These are phyloP conservation scores for Harpagoxenus sublaevis DNA, from an alignment of 2,888 invertebrate species.

Conservation along the genomic window DNA sequence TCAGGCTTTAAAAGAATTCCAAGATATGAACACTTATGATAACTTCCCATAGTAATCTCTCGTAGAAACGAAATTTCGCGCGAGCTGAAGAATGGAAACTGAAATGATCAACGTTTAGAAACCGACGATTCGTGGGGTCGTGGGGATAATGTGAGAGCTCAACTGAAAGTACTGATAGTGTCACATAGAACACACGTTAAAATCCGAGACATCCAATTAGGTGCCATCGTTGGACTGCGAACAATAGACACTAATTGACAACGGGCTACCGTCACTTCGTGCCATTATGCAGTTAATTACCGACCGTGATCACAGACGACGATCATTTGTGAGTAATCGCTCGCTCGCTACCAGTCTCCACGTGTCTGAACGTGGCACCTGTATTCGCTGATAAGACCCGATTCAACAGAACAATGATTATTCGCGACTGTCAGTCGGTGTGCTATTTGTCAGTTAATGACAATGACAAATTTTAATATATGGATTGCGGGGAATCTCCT, in stretches of 20 bases:
- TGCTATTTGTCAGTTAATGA: slow-evolving; percentile 43
- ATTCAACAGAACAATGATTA: slow-evolving; percentile 48
- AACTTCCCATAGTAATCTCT: neutral
- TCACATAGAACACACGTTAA: slow-evolving; percentile 39
- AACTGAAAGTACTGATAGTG: neutral
- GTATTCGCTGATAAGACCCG: slow-evolving; percentile 52
- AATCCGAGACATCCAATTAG: slow-evolving; percentile 49
- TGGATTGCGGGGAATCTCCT: neutral
- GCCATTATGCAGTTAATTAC: slow-evolving; percentile 58
- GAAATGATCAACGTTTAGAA: neutral
- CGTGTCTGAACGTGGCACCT: slow-evolving; percentile 50
- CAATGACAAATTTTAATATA: slow-evolving; percentile 35
- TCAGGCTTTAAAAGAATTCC: neutral
- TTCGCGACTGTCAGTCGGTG: slow-evolving; percentile 27
- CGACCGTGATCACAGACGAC: slow-evolving; percentile 50
- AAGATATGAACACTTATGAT: neutral
- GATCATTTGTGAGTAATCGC: slow-evolving; percentile 55
- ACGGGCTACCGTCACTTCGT: slow-evolving; percentile 53
- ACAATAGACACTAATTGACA: slow-evolving; percentile 64
- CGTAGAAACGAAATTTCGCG: neutral
- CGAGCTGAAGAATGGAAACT: neutral
- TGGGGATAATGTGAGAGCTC: neutral
- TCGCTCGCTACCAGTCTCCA: slow-evolving; percentile 42
- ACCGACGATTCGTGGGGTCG: neutral
- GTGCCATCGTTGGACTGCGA: slow-evolving; percentile 21